These are phyloP conservation scores for Caenorhabditis angaria DNA, from an alignment of 2,888 invertebrate genomes.

Conservation along the genomic window DNA sequence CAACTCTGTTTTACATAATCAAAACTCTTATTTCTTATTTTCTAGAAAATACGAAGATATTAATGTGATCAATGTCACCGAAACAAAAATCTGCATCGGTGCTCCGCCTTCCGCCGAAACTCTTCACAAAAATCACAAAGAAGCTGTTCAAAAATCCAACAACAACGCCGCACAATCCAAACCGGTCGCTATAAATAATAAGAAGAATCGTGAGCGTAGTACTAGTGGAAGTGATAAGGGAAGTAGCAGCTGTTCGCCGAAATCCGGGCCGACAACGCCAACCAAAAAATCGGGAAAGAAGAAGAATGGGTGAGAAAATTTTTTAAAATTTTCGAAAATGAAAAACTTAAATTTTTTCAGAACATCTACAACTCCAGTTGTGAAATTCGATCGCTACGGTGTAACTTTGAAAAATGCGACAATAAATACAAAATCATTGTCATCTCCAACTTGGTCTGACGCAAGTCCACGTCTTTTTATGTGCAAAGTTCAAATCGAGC, in stretches of 20 bases:
- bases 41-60: conserved; percentile 36
- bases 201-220: conserved; percentile 10
- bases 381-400: conserved; percentile 22
- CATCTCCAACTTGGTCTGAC: conserved; percentile 68
- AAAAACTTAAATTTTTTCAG: background rate
- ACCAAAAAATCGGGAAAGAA: conserved; percentile 26
- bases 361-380: too few relatives aligned
- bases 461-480: conserved; percentile 55
- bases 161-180: background rate
- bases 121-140: conserved; percentile 18
- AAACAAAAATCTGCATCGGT: conserved; percentile 31
- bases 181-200: conserved; percentile 7
- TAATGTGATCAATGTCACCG: conserved; percentile 35
- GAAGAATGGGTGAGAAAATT: conserved; percentile 15
- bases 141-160: conserved; percentile 13
- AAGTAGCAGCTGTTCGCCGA: conserved; percentile 1
- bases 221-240: background rate
- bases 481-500: conserved; percentile 58
- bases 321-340: background rate
- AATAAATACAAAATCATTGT: conserved; percentile 69
- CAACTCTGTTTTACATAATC: background rate
- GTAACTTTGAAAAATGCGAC: conserved; percentile 50
- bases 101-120: conserved; percentile 34
- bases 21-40: background rate
- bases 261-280: conserved; percentile 15